Conservation (phyloP, 2,797 vertebrate genomes). For the Rachycentron canadum region DNA sequence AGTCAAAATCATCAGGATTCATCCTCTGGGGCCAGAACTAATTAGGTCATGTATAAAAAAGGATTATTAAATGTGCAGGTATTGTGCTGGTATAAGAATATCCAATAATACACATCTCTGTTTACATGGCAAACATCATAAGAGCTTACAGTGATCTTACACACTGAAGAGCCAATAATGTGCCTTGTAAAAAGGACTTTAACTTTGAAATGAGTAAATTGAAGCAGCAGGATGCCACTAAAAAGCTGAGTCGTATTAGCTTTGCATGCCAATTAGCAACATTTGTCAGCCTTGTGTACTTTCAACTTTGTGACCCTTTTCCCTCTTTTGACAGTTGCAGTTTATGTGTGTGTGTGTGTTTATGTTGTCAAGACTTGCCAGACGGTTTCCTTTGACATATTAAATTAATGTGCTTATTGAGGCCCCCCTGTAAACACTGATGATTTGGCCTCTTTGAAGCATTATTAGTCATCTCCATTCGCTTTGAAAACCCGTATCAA, state of each 20-base stretch:
- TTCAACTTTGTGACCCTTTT: background rate
- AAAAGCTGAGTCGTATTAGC: background rate
- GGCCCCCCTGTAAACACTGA: background rate
- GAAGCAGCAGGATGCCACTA: background rate
- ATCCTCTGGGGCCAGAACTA: too few species aligned
- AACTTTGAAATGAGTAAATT: background rate
- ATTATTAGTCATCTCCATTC: conserved; percentile 10
- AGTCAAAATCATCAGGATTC: background rate
- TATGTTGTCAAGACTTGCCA: background rate
- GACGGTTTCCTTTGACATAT: background rate
- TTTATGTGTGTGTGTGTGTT: conserved; percentile 10
- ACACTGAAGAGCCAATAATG: background rate
- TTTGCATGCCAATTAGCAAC: background rate
- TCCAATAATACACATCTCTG: too few species aligned
- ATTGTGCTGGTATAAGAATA: background rate
- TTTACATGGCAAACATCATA: too few species aligned
- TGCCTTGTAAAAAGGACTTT: background rate
- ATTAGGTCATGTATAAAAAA: too few species aligned
- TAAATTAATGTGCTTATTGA: background rate
- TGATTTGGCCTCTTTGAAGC: conserved; percentile 24
- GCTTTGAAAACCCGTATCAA: conserved; percentile 28
- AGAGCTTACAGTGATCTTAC: background rate
- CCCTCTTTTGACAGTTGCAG: background rate
- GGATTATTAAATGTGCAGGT: too few species aligned
- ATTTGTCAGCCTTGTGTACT: background rate